Base-by-base conservation (phyloP, 2,113 vertebrate genomes). In the Lagopus muta region DNA sequence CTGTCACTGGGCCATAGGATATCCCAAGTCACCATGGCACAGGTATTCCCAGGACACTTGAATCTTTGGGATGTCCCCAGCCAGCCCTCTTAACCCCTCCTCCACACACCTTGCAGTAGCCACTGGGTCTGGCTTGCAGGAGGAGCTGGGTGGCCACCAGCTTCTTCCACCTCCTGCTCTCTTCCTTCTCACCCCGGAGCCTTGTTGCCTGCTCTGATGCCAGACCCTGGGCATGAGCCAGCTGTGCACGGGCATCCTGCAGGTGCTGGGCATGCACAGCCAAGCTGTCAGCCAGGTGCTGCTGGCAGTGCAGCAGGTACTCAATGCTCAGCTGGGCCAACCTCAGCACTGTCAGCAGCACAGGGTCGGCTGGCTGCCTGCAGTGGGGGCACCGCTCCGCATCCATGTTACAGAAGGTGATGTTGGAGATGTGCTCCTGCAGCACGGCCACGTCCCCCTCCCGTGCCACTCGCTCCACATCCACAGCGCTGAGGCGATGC, bases 291-390 rank as follows among this genome's bases (percentile, higher is more conserved):
- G 95, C 97, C 94, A 98, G 89, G 77, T 24, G 87, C 15, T 98
- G 97, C 95, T 98, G 98, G 67, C 97, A 98, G 66, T 98, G 97
- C 71, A 98, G 94, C 71, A 98, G 95, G 92, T 98, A 98, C 88
- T 98, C 97, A 0, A 98, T 98, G 94, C 65, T 98, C 82, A 98
- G 94, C 96, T 98, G 98, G 2, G 98, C 98, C 97, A 98, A 93
- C 47, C 97, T 96, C 11, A 98, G 92, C 42, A 98, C 95, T 90
- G 98, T 98, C 45, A 98, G 88, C 89, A 98, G 93, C 22, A 83
- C 40, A 0, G 96, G 97, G 85, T 98, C 98, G 3, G 95, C 95
- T 0, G 97, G 96, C 48, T 97, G 96, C 65, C 97, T 72, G 2
- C 98, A 98, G 82, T 92, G 96, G 7, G 95, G 95, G 36, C 98